Evolutionary conservation across 2,888 invertebrate genomes (phyloP).

Genomic region (Lasius platythorax): DNA sequence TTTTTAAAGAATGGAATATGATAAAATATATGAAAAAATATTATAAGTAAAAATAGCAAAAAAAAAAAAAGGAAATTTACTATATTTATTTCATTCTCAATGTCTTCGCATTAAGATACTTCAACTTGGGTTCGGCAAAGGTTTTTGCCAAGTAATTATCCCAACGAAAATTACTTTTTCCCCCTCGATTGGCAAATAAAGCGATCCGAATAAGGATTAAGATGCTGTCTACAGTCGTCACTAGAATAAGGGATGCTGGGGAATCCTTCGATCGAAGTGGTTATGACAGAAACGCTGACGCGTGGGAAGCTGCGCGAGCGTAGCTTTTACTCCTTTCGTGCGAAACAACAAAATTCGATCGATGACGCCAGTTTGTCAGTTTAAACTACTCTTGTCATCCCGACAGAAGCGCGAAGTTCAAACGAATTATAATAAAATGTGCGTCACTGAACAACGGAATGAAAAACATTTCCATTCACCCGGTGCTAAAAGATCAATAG

Average conservation of each 20-base stretch:
- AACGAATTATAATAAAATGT: background rate
- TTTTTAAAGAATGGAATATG: background rate
- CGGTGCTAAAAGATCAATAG: constrained; percentile 7
- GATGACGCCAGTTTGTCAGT: constrained; percentile 42
- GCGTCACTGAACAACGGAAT: constrained; percentile 13
- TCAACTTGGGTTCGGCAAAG: background rate
- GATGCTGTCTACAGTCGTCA: background rate
- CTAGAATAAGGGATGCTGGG: background rate
- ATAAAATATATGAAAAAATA: background rate
- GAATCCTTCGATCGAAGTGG: constrained; percentile 19
- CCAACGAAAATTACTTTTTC: background rate
- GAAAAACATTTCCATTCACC: constrained; percentile 29
- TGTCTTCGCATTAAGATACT: background rate
- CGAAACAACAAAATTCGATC: constrained; percentile 36
- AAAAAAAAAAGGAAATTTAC: background rate
- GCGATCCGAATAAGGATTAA: background rate
- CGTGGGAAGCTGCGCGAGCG: constrained; percentile 28
- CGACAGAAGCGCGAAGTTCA: constrained; percentile 28
- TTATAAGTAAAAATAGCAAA: background rate
- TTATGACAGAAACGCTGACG: constrained; percentile 16
- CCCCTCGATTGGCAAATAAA: background rate
- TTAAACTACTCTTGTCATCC: constrained; percentile 1
- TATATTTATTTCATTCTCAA: background rate
- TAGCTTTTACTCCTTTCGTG: background rate
- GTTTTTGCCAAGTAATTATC: constrained; percentile 1